Evolutionary conservation across 2,797 vertebrate genomes (phyloP), one percentile per base, ranked within the genome.

Genomic region (Enteromius afrohamiltoni): DNA sequence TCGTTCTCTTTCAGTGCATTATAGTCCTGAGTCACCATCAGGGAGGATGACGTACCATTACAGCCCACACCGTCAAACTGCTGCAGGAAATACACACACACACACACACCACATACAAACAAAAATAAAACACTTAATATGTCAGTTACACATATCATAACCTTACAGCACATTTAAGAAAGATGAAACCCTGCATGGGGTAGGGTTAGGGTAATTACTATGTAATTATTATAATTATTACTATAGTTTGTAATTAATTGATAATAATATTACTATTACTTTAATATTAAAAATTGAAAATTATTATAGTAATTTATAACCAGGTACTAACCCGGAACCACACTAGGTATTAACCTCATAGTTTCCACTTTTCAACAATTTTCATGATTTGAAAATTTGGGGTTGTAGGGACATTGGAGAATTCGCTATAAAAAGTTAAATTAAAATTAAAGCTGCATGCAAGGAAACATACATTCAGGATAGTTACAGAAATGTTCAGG

Each of bases 1-100:
- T 99, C 98, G 19, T 99, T 97, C 93, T 99, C 98, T 87, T 99
- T 99, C 91, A 99, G 96, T 88, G 98, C 98, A 51, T 95, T 96
- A 93, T 99, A 99, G 94, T 98, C 97, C 94, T 97, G 97, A 90
- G 95, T 94, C 87, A 99, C 97, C 77, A 95, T 87, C 98, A 98
- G 97, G 85, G 92, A 94, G 90, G 98, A 96, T 9, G 96, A 96
- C 88, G 95, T 93, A 83, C 96, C 98, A 64, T 98, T 98, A 90
- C 96, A 97, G 90, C 96, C 95, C 86, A 94, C 93, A 70, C 93
- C 91, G 85, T 96, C 96, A 83, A 94, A 92, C 93, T 96, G 93
- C 73, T 79, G 58, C 23, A 62, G 7, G 29, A 16, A 17, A 79
- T 3, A 73, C n/a, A 49, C 21, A 77, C 14, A 77, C 34, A 77